Percentiles rank a stretch among this genome's conserved stretches.
These are phyloP conservation scores for Sylvia borin DNA, from an alignment of 2,797 vertebrate species.

Conservation along the genomic window DNA sequence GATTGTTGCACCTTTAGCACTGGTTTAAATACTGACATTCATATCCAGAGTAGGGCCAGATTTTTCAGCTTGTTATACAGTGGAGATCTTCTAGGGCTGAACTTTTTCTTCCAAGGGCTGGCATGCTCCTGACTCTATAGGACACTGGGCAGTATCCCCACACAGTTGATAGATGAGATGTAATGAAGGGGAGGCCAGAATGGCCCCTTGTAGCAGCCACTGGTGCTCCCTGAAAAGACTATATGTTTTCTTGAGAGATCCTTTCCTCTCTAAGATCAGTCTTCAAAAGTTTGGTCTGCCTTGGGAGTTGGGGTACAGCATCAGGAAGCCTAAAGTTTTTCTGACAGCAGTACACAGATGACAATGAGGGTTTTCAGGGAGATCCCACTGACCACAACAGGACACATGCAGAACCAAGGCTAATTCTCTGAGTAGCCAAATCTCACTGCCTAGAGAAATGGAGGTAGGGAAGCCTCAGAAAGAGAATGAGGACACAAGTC, in stretches of 20 bases:
- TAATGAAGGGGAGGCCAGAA: background rate
- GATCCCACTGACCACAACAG: background rate
- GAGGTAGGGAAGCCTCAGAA: background rate
- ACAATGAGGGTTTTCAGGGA: background rate
- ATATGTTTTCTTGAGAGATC: background rate
- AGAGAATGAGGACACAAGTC: background rate
- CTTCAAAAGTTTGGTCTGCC: background rate
- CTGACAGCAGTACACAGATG: background rate
- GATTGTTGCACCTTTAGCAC: background rate
- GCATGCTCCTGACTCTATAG: background rate
- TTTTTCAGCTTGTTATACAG: background rate
- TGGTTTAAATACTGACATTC: background rate
- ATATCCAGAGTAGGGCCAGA: background rate
- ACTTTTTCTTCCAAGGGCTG: background rate
- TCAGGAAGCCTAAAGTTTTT: background rate
- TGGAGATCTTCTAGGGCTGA: background rate
- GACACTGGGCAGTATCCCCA: background rate
- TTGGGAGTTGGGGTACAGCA: background rate
- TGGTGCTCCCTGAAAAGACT: background rate
- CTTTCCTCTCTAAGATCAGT: background rate
- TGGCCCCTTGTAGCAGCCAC: background rate
- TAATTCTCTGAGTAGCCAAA: background rate
- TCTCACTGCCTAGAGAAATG: background rate
- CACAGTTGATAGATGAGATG: background rate
- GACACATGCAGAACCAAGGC: background rate